Percentiles rank a stretch among this genome's conserved stretches.
Evolutionary conservation across 1,140 invertebrate species (phyloP).

Genomic region (Portunus trituberculatus): DNA sequence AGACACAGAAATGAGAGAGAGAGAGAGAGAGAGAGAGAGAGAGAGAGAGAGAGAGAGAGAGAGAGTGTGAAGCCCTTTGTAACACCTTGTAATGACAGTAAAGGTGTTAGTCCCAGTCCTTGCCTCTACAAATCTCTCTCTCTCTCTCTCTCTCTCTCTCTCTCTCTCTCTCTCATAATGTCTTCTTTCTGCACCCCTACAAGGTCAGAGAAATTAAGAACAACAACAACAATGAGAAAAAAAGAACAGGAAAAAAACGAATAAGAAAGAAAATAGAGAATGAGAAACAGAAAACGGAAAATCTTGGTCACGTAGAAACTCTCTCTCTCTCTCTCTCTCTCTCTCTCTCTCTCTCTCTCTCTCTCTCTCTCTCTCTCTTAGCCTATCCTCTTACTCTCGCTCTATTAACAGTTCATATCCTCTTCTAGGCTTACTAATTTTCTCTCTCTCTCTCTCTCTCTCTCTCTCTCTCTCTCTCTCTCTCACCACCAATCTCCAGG

Average conservation of each 20-base stretch:
- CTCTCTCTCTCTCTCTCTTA: background rate
- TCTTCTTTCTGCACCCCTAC: background rate
- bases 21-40: background rate
- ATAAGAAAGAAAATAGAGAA: no score
- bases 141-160: conserved; percentile 22
- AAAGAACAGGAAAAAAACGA: no score
- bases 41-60: background rate
- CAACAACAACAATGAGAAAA: no score
- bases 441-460: background rate
- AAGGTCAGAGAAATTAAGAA: no score
- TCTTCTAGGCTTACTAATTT: no score
- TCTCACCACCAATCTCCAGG: conserved; percentile 51
- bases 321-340: background rate
- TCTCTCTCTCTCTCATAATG: background rate
- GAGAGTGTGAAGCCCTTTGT: background rate
- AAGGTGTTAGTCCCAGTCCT: background rate
- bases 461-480: conserved; percentile 25
- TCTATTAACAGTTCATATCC: no score
- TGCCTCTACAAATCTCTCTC: no score
- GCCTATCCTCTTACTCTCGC: background rate
- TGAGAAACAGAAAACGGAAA: no score
- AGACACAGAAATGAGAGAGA: background rate
- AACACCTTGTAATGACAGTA: background rate
- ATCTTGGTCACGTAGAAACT: no score
- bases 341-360: background rate